These are phyloP conservation scores for Hippocampus guttulatus DNA, from an alignment of 2,113 vertebrate genomes.

Conservation along the genomic window DNA sequence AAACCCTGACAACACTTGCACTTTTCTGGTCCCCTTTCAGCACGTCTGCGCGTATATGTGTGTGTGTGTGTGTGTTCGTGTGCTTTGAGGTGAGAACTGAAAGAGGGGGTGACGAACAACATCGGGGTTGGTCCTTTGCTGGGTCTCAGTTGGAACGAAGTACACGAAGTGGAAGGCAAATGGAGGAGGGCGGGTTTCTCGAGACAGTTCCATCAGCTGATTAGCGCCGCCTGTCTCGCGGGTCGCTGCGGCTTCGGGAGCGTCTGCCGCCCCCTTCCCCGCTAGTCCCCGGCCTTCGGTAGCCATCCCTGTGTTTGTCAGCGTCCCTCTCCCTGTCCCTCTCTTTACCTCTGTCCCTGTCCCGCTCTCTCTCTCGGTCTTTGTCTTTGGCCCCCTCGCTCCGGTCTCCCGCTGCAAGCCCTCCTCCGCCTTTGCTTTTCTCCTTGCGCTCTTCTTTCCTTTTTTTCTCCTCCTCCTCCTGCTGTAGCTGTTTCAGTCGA, in stretches of 20 bases:
- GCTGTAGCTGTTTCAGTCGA: slow-evolving; percentile 63
- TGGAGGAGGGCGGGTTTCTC: slow-evolving; percentile 39
- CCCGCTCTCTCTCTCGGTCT: slow-evolving; percentile 32
- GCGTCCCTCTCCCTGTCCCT: slow-evolving; percentile 63
- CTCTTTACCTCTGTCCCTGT: slow-evolving; percentile 35
- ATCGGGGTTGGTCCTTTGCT: slow-evolving; percentile 70
- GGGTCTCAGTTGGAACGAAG: slow-evolving; percentile 65
- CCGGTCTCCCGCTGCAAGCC: slow-evolving; percentile 44
- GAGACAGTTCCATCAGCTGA: slow-evolving; percentile 47
- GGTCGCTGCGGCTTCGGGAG: slow-evolving; percentile 82
- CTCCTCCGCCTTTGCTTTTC: slow-evolving; percentile 48
- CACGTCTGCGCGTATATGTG: slow-evolving; percentile 23
- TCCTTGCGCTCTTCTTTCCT: slow-evolving; percentile 70
- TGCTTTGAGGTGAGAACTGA: slow-evolving; percentile 45
- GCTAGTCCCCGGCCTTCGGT: slow-evolving; percentile 46
- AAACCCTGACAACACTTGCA: slow-evolving; percentile 54
- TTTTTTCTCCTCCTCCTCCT: slow-evolving; percentile 63
- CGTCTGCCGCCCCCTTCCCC: slow-evolving; percentile 59
- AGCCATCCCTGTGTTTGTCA: slow-evolving; percentile 66
- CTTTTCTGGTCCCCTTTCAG: slow-evolving; percentile 58
- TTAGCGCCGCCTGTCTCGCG: slow-evolving; percentile 81
- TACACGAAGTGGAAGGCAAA: slow-evolving; percentile 67
- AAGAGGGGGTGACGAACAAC: slow-evolving; percentile 42
- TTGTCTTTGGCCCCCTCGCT: slow-evolving; percentile 65
- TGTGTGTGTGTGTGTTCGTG: slow-evolving; percentile 45